A percentile compares a stretch with the other conserved stretches of the same genome.
Evolutionary conservation across 92 coral and sea anemone species (phyloP).

Genomic region (Palythoa heliodiscus): DNA sequence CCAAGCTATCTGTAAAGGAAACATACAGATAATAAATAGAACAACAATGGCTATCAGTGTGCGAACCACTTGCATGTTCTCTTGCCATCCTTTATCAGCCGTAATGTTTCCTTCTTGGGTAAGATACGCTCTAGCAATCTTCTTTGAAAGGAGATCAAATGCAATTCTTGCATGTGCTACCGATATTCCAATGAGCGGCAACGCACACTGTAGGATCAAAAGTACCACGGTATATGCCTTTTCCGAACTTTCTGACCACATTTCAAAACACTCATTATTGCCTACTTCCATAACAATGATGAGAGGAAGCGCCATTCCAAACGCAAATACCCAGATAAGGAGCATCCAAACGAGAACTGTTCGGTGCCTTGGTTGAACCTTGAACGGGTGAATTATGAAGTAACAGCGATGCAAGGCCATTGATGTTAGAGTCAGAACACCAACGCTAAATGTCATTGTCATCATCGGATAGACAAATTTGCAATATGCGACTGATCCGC

Average conservation of each 20-base stretch:
- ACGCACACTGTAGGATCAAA: background rate
- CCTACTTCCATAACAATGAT: background rate
- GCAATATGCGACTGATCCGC: conserved; percentile 1
- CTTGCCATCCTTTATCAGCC: conserved; percentile 6
- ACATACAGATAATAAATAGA: conserved; percentile 13
- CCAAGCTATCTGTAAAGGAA: conserved; percentile 10
- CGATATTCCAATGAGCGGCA: conserved; percentile 6
- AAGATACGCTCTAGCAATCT: background rate
- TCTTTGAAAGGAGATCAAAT: background rate
- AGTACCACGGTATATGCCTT: conserved; percentile 3
- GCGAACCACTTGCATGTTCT: conserved; percentile 22
- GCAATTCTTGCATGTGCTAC: conserved; percentile 24
- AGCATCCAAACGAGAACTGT: background rate
- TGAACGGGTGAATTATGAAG: conserved; percentile 12
- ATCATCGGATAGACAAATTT: conserved; percentile 14
- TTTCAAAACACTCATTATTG: background rate
- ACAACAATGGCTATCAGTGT: conserved; percentile 14
- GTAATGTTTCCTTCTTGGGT: conserved; percentile 14
- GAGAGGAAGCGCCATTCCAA: conserved; percentile 18
- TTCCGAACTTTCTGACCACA: background rate
- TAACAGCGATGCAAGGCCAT: conserved; percentile 24
- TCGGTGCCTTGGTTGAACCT: conserved; percentile 4
- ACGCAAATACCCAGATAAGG: background rate
- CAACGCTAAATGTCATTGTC: conserved; percentile 26
- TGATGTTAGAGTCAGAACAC: conserved; percentile 1